phyloP scores from a whole-genome alignment of 2,888 invertebrate genomes.

The Iphiclides podalirius region DNA sequence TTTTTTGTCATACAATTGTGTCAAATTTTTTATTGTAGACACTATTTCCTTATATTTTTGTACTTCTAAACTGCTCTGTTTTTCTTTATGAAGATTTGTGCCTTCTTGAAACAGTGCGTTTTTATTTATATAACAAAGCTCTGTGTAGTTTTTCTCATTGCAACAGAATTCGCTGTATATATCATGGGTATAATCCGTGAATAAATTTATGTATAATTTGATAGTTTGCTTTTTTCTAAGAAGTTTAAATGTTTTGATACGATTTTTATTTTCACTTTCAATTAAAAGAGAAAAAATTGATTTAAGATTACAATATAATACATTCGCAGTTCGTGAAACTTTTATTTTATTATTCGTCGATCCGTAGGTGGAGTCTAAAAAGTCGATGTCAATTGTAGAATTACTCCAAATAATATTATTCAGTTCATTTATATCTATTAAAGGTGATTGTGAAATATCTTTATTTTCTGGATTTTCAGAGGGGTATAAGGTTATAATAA shows the following conservation, averaged over 20 bases:
- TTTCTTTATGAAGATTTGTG: not conserved
- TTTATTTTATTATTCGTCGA: slow-evolving; percentile 25
- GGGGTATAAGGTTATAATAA: slow-evolving; percentile 54
- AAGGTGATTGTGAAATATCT: slow-evolving; percentile 7
- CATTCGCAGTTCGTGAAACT: slow-evolving; percentile 9
- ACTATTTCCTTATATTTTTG: slow-evolving; percentile 40
- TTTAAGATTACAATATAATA: slow-evolving; percentile 42
- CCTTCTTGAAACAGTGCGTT: not conserved
- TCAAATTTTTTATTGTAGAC: slow-evolving; percentile 42
- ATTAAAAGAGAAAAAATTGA: slow-evolving; percentile 53
- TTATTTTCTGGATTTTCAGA: slow-evolving; percentile 23
- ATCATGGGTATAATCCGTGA: slow-evolving; percentile 35
- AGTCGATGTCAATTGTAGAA: slow-evolving; percentile 51
- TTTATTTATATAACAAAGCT: not conserved
- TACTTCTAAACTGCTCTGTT: not conserved
- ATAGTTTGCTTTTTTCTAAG: slow-evolving; percentile 45
- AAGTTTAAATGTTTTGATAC: slow-evolving; percentile 49
- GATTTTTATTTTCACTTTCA: slow-evolving; percentile 44
- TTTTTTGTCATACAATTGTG: slow-evolving; percentile 42
- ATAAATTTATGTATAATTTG: slow-evolving; percentile 57
- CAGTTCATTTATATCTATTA: slow-evolving; percentile 36
- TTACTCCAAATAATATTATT: slow-evolving; percentile 38
- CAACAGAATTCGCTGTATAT: slow-evolving; percentile 50
- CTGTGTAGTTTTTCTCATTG: not conserved
- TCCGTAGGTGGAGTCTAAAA: slow-evolving; percentile 47